Percentiles rank a stretch among this genome's conserved stretches.
These are phyloP conservation scores for Lithodes maja DNA, from an alignment of 2,888 invertebrate species.

Conservation along the genomic window DNA sequence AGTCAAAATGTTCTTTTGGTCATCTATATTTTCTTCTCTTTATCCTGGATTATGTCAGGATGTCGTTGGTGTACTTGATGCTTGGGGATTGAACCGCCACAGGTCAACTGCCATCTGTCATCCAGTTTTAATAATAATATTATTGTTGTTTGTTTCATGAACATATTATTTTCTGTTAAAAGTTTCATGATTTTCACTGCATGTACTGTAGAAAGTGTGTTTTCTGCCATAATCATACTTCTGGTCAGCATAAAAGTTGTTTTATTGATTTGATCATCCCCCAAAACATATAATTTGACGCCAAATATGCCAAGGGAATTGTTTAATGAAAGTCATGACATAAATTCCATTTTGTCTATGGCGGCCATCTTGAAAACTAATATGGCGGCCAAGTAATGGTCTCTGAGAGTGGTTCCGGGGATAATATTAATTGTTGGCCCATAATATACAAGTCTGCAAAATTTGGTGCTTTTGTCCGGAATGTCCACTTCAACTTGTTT, in stretches of 20 bases:
- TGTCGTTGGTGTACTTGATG: too few species aligned
- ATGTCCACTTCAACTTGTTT: too few species aligned
- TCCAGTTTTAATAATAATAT: too few species aligned
- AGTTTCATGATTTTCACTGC: not conserved
- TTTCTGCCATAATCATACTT: not conserved
- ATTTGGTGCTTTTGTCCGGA: too few species aligned
- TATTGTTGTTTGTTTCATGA: too few species aligned
- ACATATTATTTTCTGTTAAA: too few species aligned
- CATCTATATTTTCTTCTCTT: not conserved
- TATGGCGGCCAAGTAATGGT: slow-evolving; percentile 13
- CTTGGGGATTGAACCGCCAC: too few species aligned
- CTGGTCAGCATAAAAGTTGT: not conserved
- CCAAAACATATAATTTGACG: not conserved
- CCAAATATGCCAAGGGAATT: too few species aligned
- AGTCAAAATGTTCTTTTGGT: not conserved
- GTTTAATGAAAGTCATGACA: not conserved
- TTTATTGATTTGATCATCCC: too few species aligned
- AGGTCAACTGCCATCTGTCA: too few species aligned
- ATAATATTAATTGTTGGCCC: not conserved
- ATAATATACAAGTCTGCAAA: not conserved
- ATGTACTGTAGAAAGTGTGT: too few species aligned
- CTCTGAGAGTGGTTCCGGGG: slow-evolving; percentile 9
- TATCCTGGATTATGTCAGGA: too few species aligned
- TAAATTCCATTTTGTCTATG: slow-evolving; percentile 1
- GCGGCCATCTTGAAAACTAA: slow-evolving; percentile 7